Evolutionary conservation across 2,888 invertebrate species (phyloP), one percentile per base, ranked within the genome.

Genomic region (Galerucella calmariensis): DNA sequence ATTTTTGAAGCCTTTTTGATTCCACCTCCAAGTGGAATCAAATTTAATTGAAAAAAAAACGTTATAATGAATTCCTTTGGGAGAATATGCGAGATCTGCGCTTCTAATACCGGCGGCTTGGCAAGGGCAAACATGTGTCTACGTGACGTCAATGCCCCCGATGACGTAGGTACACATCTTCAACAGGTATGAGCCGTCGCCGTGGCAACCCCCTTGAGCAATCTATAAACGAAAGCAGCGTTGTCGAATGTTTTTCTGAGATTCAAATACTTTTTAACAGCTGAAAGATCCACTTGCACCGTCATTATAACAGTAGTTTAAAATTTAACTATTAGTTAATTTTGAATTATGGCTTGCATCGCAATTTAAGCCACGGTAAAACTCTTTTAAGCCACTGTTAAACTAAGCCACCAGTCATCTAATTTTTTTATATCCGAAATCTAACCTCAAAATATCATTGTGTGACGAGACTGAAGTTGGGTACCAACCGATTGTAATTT

Each of bases 181-280:
- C 80, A 80, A 80, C 80, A 80, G 80, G 80, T 80, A 78, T 51
- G 62, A 77, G 65, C 24, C 69, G 79, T 80, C 69, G 78, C 76
- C 74, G 76, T 77, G 71, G 80, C 72, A 76, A 80, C 75, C 73
- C 77, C 69, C 76, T 51, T 69, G 76, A 69, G 74, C 80, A 77
- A 79, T 80, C 76, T 16, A 65, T 65, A 65, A 65, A 14, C 44
- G n/a, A n/a, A 9, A 16, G 46, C 63, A 46, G 3, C 16, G 63
- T 41, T 63, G 63, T 41, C 46, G 16, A 44, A 56, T 56, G 16
- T 16, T 51, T 51, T 12, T 51, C 51, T 51, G 4, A n/a, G 51
- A 51, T 51, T 46, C 11, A 46, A 8, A 10, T 12, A 46, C 11
- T 46, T 46, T 11, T 46, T 11, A 46, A 46, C 12, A 46, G 2